Evolutionary conservation across 1,140 invertebrate species (phyloP).

Genomic region (Bombus pascuorum): DNA sequence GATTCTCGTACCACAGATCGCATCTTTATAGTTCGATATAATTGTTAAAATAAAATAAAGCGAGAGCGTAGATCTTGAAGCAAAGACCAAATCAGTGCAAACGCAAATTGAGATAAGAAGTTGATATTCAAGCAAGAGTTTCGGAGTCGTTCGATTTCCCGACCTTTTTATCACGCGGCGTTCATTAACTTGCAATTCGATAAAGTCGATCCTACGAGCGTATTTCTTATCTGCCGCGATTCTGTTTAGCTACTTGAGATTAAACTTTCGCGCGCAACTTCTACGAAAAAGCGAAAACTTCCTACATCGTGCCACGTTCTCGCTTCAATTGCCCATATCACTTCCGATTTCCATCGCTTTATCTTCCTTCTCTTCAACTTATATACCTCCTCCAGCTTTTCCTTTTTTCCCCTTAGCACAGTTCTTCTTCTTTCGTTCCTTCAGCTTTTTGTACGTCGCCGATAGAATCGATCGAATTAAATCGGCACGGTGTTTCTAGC

Average conservation of each 20-base stretch:
- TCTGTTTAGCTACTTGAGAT: slow-evolving; percentile 53
- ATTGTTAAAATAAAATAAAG: too few relatives aligned
- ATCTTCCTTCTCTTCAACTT: neutral
- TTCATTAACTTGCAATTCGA: slow-evolving; percentile 63
- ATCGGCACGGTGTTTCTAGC: neutral
- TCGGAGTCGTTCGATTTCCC: slow-evolving; percentile 2
- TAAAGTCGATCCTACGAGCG: slow-evolving; percentile 56
- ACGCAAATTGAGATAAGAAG: neutral
- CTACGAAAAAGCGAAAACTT: slow-evolving; percentile 53
- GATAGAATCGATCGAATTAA: slow-evolving; percentile 42
- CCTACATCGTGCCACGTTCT: slow-evolving; percentile 33
- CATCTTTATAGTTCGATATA: too few relatives aligned
- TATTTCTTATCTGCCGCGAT: slow-evolving; percentile 48
- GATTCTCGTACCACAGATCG: too few relatives aligned
- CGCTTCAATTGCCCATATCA: slow-evolving; percentile 58
- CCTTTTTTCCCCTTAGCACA: neutral
- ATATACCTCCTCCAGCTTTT: slow-evolving; percentile 9
- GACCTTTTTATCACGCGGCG: slow-evolving; percentile 54
- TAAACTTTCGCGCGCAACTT: slow-evolving; percentile 62
- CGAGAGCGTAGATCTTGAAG: too few relatives aligned
- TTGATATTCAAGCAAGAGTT: slow-evolving; percentile 18
- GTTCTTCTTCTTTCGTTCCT: neutral
- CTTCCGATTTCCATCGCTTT: slow-evolving; percentile 40
- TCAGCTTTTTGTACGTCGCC: neutral
- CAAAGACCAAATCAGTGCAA: too few relatives aligned